phyloP scores from a whole-genome alignment of 1,140 invertebrate species.

The Anoplophora glabripennis region DNA sequence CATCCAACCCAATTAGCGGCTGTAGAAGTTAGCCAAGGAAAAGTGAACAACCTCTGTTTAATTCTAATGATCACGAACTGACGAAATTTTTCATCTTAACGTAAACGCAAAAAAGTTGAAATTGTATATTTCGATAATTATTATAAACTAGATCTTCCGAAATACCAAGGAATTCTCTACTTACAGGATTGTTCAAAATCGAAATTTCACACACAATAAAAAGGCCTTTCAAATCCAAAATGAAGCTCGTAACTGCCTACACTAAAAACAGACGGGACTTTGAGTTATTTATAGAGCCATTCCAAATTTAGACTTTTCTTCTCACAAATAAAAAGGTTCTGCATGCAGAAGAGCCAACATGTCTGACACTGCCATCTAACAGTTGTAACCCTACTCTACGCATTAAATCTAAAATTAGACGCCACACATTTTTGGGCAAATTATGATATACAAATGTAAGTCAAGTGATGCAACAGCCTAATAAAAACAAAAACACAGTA shows the following conservation, averaged over 20 bases:
- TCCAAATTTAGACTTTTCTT: slow-evolving; percentile 39
- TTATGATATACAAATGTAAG: background rate
- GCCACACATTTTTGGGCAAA: background rate
- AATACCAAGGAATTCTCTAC: background rate
- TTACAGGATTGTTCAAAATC: background rate
- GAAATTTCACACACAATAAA: slow-evolving; percentile 2
- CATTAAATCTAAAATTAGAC: slow-evolving; percentile 25
- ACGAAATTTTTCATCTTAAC: too few relatives aligned
- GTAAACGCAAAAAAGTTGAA: too few relatives aligned
- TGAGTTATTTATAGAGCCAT: slow-evolving; percentile 39
- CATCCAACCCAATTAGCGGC: background rate
- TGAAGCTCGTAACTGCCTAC: slow-evolving; percentile 12
- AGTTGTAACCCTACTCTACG: slow-evolving; percentile 27
- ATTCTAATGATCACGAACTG: background rate
- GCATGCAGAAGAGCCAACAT: slow-evolving; percentile 11
- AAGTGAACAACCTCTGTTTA: background rate
- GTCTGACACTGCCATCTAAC: slow-evolving; percentile 28
- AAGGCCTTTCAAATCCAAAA: background rate
- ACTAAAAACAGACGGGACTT: slow-evolving; percentile 12
- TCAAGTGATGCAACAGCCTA: background rate
- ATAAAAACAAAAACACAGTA: slow-evolving; percentile 18
- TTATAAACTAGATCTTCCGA: too few relatives aligned
- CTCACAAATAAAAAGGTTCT: slow-evolving; percentile 6
- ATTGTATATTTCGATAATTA: too few relatives aligned
- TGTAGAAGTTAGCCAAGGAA: background rate